These are phyloP conservation scores for Hemibagrus wyckioides DNA, from an alignment of 2,113 vertebrate species.

Conservation along the genomic window DNA sequence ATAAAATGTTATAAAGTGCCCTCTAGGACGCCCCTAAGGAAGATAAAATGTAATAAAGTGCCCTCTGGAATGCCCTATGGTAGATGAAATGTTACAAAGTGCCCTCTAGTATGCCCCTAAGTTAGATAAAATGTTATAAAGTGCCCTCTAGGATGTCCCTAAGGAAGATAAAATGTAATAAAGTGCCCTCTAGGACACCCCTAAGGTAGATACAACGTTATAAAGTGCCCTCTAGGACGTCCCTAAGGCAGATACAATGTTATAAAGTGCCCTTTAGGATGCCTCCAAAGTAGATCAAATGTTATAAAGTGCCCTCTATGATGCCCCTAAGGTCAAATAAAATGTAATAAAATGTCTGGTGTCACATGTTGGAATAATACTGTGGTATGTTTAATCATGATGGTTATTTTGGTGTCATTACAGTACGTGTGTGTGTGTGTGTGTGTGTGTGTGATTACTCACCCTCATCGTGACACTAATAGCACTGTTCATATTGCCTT, in stretches of 20 bases:
- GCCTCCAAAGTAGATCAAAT: neutral
- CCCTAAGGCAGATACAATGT: neutral
- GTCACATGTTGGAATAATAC: neutral
- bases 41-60: neutral
- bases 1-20: neutral
- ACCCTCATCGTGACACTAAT: constrained; percentile 99
- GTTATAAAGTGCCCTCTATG: neutral
- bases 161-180: neutral
- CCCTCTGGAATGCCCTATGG: neutral
- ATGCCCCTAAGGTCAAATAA: neutral
- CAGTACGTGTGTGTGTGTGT: neutral
- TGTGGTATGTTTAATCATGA: neutral
- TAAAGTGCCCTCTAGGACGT: neutral
- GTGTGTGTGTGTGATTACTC: constrained; percentile 56
- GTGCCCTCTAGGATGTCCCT: neutral
- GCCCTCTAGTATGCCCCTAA: neutral
- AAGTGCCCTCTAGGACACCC: neutral
- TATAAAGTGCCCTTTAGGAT: neutral
- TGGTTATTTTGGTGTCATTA: neutral
- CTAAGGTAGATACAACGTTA: neutral
- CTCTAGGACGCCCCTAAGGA: too few relatives aligned
- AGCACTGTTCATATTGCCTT: constrained; percentile 98
- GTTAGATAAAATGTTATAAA: neutral
- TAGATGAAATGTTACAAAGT: neutral
- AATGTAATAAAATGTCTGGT: neutral